Conservation (phyloP, 2,797 vertebrate genomes). For the Darevskia mixta region DNA sequence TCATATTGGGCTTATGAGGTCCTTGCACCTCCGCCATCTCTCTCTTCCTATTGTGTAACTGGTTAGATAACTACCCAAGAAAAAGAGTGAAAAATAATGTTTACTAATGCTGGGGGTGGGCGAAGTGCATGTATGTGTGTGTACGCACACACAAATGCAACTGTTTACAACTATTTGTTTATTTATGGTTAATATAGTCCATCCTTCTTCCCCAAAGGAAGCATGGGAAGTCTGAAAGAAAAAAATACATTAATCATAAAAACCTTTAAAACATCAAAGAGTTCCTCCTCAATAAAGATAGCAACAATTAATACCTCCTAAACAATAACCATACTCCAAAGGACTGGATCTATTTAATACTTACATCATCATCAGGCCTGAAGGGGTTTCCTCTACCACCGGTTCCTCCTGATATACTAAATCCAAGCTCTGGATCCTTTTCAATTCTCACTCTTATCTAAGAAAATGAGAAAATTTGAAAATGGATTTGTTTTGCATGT, state of each 20-base stretch:
- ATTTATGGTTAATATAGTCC: too few relatives aligned
- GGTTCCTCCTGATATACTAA: constrained; percentile 98
- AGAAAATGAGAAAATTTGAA: constrained; percentile 51
- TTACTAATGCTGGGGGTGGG: too few relatives aligned
- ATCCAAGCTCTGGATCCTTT: constrained; percentile 98
- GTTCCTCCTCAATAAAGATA: not conserved
- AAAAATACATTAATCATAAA: not conserved
- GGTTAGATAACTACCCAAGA: too few relatives aligned
- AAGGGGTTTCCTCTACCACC: constrained; percentile 98
- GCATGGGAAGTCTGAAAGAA: not conserved
- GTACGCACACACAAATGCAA: too few relatives aligned
- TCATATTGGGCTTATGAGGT: too few relatives aligned
- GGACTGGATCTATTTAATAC: constrained; percentile 58
- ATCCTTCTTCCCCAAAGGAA: too few relatives aligned
- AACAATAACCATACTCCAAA: not conserved
- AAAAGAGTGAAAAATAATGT: too few relatives aligned
- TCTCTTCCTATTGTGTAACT: too few relatives aligned
- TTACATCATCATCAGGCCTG: constrained; percentile 94
- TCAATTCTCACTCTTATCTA: constrained; percentile 94
- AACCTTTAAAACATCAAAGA: not conserved
- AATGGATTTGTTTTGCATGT: not conserved
- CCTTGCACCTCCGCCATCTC: too few relatives aligned
- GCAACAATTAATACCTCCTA: not conserved
- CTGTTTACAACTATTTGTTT: too few relatives aligned
- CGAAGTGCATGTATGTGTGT: too few relatives aligned